Evolutionary conservation across 2,113 vertebrate genomes (phyloP).

Genomic region (Ptilonorhynchus violaceus): DNA sequence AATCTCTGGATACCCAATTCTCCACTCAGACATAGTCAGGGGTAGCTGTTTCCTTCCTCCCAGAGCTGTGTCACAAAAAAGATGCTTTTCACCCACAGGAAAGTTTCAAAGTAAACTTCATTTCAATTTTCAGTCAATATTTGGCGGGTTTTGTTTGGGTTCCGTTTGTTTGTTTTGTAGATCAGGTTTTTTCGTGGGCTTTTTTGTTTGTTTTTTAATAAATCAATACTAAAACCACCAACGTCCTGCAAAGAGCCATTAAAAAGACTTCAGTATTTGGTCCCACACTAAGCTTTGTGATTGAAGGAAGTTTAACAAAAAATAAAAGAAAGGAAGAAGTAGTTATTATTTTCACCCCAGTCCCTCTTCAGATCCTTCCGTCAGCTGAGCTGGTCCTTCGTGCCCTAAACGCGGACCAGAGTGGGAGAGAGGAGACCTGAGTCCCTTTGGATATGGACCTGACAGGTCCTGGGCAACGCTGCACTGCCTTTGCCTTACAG

Average conservation of each 20-base stretch:
- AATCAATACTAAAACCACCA: neutral
- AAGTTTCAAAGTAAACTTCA: neutral
- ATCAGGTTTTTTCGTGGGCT: neutral
- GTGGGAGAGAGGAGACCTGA: fast-evolving
- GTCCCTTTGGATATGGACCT: fast-evolving
- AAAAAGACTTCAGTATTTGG: neutral
- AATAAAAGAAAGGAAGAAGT: neutral
- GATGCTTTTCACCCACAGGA: neutral
- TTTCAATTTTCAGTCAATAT: neutral
- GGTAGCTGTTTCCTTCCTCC: neutral
- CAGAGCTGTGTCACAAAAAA: neutral
- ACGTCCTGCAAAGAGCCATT: neutral
- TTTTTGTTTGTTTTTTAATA: neutral
- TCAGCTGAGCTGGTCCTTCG: neutral
- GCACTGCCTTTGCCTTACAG: neutral
- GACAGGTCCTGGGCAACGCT: neutral
- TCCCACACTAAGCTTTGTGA: neutral
- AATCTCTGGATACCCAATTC: neutral
- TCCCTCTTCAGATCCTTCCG: neutral
- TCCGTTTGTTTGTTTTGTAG: neutral
- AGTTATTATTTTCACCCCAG: neutral
- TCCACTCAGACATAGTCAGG: neutral
- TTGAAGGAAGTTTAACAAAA: neutral
- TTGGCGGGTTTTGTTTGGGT: neutral
- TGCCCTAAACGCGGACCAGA: neutral